Conservation (phyloP, 2,797 vertebrate genomes). For the Sphaeramia orbicularis region DNA sequence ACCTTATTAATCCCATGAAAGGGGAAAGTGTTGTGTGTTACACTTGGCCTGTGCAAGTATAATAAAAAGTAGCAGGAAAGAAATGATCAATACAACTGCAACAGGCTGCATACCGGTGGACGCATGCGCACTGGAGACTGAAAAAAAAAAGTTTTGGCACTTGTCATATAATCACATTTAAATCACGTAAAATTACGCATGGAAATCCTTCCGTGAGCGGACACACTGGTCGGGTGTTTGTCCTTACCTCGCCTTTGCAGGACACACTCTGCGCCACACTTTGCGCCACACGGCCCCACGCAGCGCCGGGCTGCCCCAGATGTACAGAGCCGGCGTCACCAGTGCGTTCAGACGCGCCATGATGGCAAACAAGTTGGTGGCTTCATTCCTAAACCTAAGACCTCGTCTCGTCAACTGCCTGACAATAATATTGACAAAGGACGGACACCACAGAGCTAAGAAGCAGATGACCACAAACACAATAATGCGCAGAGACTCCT, state of each 20-base stretch:
- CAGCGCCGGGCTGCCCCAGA: slow-evolving; percentile 86
- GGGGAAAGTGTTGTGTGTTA: too few species aligned
- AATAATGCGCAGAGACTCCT: slow-evolving; percentile 85
- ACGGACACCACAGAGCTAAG: slow-evolving; percentile 84
- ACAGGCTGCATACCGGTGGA: too few species aligned
- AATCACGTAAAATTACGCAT: too few species aligned
- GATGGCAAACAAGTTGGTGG: slow-evolving; percentile 84
- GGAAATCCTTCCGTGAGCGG: too few species aligned
- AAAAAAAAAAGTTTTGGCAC: too few species aligned
- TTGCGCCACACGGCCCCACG: slow-evolving; percentile 74
- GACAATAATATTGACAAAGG: slow-evolving; percentile 84
- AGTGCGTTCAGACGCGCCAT: slow-evolving; percentile 86
- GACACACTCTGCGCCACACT: slow-evolving; percentile 72
- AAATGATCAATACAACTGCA: too few species aligned
- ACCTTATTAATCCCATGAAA: too few species aligned
- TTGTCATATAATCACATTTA: too few species aligned
- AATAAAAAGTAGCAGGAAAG: too few species aligned
- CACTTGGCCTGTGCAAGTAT: too few species aligned
- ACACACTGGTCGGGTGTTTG: too few species aligned
- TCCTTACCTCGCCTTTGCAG: slow-evolving; percentile 43
- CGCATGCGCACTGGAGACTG: too few species aligned
- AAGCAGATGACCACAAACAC: slow-evolving; percentile 86
- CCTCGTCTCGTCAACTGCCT: slow-evolving; percentile 75
- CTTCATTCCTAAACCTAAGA: slow-evolving; percentile 82
- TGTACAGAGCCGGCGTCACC: slow-evolving; percentile 83